A percentile compares a stretch with the other conserved stretches of the same genome.
Conservation (phyloP, 2,888 invertebrate genomes). For the Endotricha flammealis region DNA sequence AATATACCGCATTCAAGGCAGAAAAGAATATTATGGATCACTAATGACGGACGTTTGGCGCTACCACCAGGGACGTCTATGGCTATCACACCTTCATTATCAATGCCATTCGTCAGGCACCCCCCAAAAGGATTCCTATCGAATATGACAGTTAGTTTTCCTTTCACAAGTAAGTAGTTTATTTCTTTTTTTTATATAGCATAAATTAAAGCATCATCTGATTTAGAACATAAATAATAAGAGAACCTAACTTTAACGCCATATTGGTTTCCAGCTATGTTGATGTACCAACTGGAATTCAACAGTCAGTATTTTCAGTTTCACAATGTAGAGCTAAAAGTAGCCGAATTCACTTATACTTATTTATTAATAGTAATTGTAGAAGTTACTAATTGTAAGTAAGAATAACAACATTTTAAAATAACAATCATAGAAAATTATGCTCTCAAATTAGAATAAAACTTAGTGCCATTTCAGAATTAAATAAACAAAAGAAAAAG, state of each 20-base stretch:
- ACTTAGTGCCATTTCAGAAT: too few relatives aligned
- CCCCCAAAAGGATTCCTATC: constrained; percentile 92
- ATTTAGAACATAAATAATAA: too few relatives aligned
- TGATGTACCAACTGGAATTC: constrained; percentile 50
- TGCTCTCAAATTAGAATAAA: too few relatives aligned
- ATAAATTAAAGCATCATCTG: too few relatives aligned
- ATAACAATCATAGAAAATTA: too few relatives aligned
- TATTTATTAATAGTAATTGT: constrained; percentile 28
- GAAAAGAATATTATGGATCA: constrained; percentile 91
- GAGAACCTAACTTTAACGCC: too few relatives aligned
- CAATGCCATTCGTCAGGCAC: constrained; percentile 89
- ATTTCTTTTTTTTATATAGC: too few relatives aligned
- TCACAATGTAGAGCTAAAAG: constrained; percentile 12
- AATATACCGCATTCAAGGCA: constrained; percentile 83
- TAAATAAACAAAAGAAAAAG: too few relatives aligned
- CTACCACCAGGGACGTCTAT: constrained; percentile 90
- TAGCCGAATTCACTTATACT: too few relatives aligned
- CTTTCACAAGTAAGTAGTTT: constrained; percentile 91
- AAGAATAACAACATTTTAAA: not conserved
- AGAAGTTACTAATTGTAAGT: constrained; percentile 11
- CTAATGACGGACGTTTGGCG: constrained; percentile 89
- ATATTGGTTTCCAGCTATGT: constrained; percentile 47
- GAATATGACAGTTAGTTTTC: constrained; percentile 89
- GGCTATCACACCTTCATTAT: constrained; percentile 87
- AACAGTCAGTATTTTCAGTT: constrained; percentile 54